Percentiles rank a stretch among this genome's conserved stretches.
phyloP scores from a whole-genome alignment of 2,113 vertebrate genomes.

The Alethe diademata region DNA sequence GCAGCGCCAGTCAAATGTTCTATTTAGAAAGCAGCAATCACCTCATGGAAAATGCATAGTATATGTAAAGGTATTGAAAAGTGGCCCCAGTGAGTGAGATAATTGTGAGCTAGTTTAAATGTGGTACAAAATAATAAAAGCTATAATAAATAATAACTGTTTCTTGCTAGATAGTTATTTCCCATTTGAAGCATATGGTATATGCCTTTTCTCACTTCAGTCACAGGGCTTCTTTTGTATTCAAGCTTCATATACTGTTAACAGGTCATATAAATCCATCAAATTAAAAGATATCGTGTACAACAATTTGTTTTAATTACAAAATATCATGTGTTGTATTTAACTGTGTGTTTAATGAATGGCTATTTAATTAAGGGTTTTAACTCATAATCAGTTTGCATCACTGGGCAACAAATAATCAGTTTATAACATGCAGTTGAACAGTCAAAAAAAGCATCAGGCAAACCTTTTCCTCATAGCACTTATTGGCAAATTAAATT shows the following conservation, averaged over 20 bases:
- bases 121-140: background rate
- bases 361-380: constrained; percentile 67
- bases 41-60: background rate
- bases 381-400: constrained; percentile 60
- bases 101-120: background rate
- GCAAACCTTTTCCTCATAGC: background rate
- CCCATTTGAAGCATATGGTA: background rate
- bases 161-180: background rate
- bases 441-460: constrained; percentile 11
- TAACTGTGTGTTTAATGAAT: constrained; percentile 40
- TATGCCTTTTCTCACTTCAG: background rate
- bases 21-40: background rate
- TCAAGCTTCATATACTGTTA: background rate
- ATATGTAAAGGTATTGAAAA: background rate
- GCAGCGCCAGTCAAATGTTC: background rate
- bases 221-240: background rate
- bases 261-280: constrained; percentile 52
- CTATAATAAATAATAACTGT: background rate
- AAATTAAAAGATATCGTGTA: constrained; percentile 42
- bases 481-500: background rate
- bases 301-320: constrained; percentile 55
- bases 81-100: background rate
- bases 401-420: constrained; percentile 48
- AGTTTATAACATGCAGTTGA: constrained; percentile 3
- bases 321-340: constrained; percentile 10